Conservation (phyloP, 2,797 vertebrate species). For the Choloepus didactylus region DNA sequence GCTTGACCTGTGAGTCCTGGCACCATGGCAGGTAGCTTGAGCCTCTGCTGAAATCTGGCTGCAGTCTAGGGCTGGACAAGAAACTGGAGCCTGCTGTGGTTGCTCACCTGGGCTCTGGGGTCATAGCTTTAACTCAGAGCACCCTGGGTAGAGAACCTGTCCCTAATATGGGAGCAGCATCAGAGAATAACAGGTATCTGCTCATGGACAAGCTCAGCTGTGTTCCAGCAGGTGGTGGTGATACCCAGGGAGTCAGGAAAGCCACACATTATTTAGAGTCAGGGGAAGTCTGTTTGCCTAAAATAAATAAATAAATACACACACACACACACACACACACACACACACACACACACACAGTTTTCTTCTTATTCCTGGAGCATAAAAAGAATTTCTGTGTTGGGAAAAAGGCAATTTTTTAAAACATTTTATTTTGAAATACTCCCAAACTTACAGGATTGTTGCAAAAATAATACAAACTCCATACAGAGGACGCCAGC, state of each 20-base stretch:
- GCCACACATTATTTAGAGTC: not conserved
- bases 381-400: no score
- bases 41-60: not conserved
- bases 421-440: no score
- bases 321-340: no score
- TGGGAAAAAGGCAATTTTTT: no score
- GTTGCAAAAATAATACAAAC: no score
- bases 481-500: no score
- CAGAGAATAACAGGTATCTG: not conserved
- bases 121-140: not conserved
- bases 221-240: conserved; percentile 22
- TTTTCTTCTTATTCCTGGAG: no score
- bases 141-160: not conserved
- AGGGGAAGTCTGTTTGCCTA: conserved; percentile 1
- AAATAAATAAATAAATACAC: not conserved
- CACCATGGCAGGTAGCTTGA: not conserved
- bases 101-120: not conserved
- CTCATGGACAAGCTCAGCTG: not conserved
- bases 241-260: conserved; percentile 22
- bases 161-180: not conserved
- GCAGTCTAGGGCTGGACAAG: not conserved
- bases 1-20: not conserved
- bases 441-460: no score
- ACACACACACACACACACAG: no score
- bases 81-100: not conserved